These are phyloP conservation scores for Cirrhinus molitorella DNA, from an alignment of 2,797 vertebrate species.

Conservation along the genomic window DNA sequence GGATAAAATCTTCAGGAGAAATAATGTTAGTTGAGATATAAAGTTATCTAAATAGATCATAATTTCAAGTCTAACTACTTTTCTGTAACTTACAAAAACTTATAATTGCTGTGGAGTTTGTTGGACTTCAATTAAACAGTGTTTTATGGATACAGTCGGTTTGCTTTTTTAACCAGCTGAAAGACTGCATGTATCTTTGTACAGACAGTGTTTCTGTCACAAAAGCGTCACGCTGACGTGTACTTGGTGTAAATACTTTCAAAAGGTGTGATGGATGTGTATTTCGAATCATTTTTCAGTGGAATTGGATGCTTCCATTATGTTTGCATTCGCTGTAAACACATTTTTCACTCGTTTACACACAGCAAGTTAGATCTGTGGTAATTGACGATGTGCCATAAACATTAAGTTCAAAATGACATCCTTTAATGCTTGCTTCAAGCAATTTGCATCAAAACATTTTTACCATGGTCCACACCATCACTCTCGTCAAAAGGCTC, in stretches of 20 bases:
- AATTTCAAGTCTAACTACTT: not conserved
- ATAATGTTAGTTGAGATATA: not conserved
- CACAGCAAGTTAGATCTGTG: not conserved
- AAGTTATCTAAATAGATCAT: not conserved
- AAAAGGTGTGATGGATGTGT: not conserved
- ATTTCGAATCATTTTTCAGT: not conserved
- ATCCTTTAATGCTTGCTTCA: not conserved
- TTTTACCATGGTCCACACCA: conserved; percentile 3
- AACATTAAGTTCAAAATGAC: not conserved
- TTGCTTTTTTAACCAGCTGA: not conserved
- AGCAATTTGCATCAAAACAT: not conserved
- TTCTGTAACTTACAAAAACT: not conserved
- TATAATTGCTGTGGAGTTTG: not conserved
- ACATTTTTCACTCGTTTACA: not conserved
- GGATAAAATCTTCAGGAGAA: not conserved
- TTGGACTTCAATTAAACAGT: not conserved
- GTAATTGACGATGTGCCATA: not conserved
- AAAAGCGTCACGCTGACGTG: not conserved
- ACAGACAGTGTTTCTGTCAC: not conserved
- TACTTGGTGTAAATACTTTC: not conserved
- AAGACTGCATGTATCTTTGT: not conserved
- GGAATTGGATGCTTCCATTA: not conserved
- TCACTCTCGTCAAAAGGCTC: conserved; percentile 2
- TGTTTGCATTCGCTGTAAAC: not conserved
- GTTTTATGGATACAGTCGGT: not conserved